Evolutionary conservation across 2,797 vertebrate species (phyloP).

Genomic region (Lemur catta): DNA sequence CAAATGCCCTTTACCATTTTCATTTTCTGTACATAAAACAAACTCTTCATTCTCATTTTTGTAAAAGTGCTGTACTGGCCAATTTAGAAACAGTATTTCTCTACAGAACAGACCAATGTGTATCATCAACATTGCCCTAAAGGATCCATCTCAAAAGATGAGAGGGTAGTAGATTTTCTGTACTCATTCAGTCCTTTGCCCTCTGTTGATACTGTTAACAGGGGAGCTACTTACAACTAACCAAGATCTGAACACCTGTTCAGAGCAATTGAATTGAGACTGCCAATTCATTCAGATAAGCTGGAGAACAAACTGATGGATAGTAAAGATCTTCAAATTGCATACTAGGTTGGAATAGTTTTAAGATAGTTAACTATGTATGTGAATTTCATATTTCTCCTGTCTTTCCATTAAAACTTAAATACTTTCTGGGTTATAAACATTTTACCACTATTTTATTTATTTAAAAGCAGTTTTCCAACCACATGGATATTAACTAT

Average conservation of each 20-base stretch:
- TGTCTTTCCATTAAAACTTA: constrained; percentile 56
- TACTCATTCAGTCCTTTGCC: constrained; percentile 46
- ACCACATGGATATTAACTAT: constrained; percentile 33
- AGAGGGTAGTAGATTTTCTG: constrained; percentile 60
- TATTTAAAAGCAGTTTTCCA: constrained; percentile 60
- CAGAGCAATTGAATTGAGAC: constrained; percentile 72
- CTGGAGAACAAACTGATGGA: constrained; percentile 71
- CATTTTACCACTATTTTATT: constrained; percentile 33
- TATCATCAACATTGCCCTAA: constrained; percentile 72
- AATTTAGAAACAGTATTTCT: constrained; percentile 72
- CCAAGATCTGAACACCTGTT: constrained; percentile 78
- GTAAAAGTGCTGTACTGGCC: constrained; percentile 67
- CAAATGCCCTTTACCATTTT: constrained; percentile 5
- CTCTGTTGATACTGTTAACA: constrained; percentile 76
- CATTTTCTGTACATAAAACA: constrained; percentile 66
- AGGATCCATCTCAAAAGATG: constrained; percentile 70
- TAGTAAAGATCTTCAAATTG: constrained; percentile 69
- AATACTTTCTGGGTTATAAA: constrained; percentile 32
- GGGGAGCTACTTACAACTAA: constrained; percentile 71
- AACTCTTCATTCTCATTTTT: constrained; percentile 66
- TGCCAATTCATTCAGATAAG: constrained; percentile 65
- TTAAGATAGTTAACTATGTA: constrained; percentile 54
- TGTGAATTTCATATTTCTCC: constrained; percentile 47
- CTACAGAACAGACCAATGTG: constrained; percentile 63
- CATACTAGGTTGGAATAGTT: constrained; percentile 57